phyloP scores from a whole-genome alignment of 1,140 invertebrate species.

The Neodiprion fabricii region DNA sequence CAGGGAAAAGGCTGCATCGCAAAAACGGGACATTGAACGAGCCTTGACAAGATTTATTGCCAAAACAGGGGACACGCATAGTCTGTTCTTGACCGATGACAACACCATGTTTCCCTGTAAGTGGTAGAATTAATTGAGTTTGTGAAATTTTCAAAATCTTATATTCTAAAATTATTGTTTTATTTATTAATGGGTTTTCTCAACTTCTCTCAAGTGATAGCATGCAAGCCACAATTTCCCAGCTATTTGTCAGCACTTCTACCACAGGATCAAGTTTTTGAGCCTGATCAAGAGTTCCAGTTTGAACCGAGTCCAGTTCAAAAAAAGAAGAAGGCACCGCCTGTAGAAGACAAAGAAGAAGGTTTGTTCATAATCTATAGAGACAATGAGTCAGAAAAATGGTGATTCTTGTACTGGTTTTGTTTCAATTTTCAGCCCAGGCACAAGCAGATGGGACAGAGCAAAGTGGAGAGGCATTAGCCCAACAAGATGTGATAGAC shows the following conservation, averaged over 20 bases:
- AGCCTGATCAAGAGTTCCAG: constrained; percentile 85
- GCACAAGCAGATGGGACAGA: constrained; percentile 47
- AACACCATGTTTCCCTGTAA: constrained; percentile 85
- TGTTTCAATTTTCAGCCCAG: constrained; percentile 16
- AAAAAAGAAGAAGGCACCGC: constrained; percentile 63
- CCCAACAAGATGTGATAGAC: constrained; percentile 74
- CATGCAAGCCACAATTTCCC: constrained; percentile 81
- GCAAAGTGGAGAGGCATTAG: constrained; percentile 58
- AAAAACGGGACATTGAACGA: constrained; percentile 93
- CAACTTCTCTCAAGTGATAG: constrained; percentile 79
- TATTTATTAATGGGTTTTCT: constrained; percentile 29
- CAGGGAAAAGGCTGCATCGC: constrained; percentile 89
- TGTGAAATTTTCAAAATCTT: constrained; percentile 18
- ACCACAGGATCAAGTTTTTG: constrained; percentile 94
- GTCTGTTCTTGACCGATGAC: constrained; percentile 88
- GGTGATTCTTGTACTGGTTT: constrained; percentile 24
- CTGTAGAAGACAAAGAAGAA: constrained; percentile 63
- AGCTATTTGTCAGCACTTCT: constrained; percentile 86
- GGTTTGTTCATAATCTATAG: constrained; percentile 30
- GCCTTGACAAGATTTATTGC: constrained; percentile 93
- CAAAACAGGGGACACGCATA: constrained; percentile 91
- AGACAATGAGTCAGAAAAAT: constrained; percentile 5
- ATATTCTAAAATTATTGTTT: constrained; percentile 22
- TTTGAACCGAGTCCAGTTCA: constrained; percentile 66
- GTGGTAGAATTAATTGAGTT: constrained; percentile 20